phyloP scores from a whole-genome alignment of 2,113 vertebrate genomes.

The Phrynosoma platyrhinos region DNA sequence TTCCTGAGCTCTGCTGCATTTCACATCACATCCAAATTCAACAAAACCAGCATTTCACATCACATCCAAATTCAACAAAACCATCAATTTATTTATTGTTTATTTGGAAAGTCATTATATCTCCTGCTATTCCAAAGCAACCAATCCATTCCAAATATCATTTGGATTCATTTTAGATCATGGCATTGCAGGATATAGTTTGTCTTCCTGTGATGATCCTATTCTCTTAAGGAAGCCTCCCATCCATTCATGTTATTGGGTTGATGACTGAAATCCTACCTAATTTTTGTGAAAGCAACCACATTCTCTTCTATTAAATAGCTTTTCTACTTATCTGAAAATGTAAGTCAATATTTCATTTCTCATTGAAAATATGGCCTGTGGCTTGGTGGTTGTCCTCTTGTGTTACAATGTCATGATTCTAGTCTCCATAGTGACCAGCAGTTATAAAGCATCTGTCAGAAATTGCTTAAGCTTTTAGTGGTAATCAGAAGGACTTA shows the following conservation, averaged over 20 bases:
- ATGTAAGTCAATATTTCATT: background rate
- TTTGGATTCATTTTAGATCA: background rate
- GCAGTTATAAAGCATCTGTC: background rate
- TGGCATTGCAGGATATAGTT: background rate
- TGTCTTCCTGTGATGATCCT: background rate
- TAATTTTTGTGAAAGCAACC: too few relatives aligned
- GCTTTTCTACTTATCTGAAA: background rate
- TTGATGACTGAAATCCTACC: too few relatives aligned
- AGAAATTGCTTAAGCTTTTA: background rate
- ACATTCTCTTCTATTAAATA: background rate
- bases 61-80: background rate
- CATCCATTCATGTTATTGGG: too few relatives aligned
- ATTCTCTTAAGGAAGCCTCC: too few relatives aligned
- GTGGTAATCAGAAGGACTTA: background rate
- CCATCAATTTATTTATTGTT: background rate
- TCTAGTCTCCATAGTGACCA: background rate
- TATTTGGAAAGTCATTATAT: background rate
- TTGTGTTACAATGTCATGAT: background rate
- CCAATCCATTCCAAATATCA: background rate
- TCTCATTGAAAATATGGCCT: background rate
- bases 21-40: too few relatives aligned
- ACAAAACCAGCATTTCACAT: too few relatives aligned
- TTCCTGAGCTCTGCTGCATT: too few relatives aligned
- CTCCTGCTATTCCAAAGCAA: background rate
- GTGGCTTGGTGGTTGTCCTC: background rate